Percentiles rank a stretch among this genome's conserved stretches.
Evolutionary conservation across 23 tunicate species (phyloP).

Genomic region (Trididemnum nubilum): DNA sequence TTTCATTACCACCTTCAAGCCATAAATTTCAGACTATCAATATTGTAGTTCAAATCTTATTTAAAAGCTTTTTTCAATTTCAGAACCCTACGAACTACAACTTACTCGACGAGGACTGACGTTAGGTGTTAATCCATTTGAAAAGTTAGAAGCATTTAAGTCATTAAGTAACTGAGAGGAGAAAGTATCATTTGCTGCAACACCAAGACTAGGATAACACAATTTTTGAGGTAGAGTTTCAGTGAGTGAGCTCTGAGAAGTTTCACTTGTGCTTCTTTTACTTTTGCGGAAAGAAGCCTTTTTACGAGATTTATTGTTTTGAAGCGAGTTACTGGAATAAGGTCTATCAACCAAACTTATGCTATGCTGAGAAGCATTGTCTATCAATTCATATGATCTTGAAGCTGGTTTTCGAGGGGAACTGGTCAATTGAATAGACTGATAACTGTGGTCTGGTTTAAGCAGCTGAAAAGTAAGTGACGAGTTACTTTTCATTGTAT

Average conservation of each 20-base stretch:
- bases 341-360: neutral
- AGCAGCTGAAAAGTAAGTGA: neutral
- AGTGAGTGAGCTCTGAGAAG: neutral
- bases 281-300: neutral
- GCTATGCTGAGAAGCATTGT: neutral
- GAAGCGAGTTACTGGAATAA: neutral
- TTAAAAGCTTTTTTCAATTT: no score
- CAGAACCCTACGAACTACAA: no score
- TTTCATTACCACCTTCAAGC: no score
- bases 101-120: constrained; percentile 28
- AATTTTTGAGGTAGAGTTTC: neutral
- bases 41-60: no score
- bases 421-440: constrained; percentile 5
- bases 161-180: neutral
- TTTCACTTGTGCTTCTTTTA: neutral
- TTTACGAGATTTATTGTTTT: neutral
- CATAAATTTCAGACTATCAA: no score
- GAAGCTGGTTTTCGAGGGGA: neutral
- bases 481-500: neutral
- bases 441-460: neutral
- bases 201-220: neutral
- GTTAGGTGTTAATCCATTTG: neutral
- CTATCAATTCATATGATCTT: neutral
- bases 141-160: neutral
- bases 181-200: constrained; percentile 3